These are phyloP conservation scores for Atlantisia rogersi DNA, from an alignment of 2,113 vertebrate genomes.

Conservation along the genomic window DNA sequence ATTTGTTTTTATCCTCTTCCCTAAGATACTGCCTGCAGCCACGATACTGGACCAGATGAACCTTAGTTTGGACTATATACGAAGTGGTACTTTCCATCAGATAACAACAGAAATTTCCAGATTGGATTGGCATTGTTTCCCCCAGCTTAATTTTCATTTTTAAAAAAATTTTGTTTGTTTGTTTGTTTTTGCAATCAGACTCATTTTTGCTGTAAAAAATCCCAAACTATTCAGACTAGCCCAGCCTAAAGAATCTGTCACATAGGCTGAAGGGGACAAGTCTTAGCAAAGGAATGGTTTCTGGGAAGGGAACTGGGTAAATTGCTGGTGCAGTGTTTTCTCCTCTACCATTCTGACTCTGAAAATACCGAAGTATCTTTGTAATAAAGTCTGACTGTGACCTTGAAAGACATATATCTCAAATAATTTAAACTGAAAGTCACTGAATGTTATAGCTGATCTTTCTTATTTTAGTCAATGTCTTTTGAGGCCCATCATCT, in stretches of 20 bases:
- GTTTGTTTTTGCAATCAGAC: neutral
- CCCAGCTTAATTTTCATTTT: neutral
- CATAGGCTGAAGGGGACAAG: neutral
- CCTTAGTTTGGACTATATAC: neutral
- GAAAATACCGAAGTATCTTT: neutral
- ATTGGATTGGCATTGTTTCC: neutral
- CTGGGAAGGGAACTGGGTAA: neutral
- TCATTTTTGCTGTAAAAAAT: neutral
- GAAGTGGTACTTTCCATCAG: neutral
- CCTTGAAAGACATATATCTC: neutral
- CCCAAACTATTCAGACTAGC: neutral
- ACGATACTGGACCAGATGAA: neutral
- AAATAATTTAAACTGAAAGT: neutral
- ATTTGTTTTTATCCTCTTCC: neutral
- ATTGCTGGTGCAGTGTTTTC: neutral
- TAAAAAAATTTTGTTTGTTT: neutral
- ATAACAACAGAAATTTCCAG: neutral
- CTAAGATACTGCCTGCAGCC: neutral
- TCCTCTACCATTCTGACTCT: neutral
- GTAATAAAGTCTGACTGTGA: neutral
- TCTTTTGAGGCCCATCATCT: slow-evolving; percentile 94
- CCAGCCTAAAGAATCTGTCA: neutral
- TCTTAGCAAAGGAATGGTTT: rapidly evolving
- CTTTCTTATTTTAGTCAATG: slow-evolving; percentile 86
- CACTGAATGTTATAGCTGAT: neutral